These are phyloP conservation scores for Trochalopteron elliotii DNA, from an alignment of 2,113 vertebrate genomes.

Conservation along the genomic window DNA sequence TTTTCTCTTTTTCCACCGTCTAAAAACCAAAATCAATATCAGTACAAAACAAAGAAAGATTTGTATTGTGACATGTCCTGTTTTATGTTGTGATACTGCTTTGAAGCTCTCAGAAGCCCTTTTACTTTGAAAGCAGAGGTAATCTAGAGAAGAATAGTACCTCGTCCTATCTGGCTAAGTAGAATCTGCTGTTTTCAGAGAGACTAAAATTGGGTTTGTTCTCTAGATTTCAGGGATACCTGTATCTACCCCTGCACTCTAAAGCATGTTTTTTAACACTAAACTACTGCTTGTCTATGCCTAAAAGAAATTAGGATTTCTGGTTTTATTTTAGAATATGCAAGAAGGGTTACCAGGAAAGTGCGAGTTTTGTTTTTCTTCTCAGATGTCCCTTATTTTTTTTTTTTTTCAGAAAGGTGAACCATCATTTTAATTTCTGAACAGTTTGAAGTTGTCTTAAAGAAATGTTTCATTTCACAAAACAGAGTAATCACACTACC, in stretches of 20 bases:
- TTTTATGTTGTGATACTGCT: conserved; percentile 39
- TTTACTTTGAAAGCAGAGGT: conserved; percentile 46
- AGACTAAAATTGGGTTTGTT: conserved; percentile 28
- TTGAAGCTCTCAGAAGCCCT: conserved; percentile 44
- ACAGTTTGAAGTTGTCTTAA: neutral
- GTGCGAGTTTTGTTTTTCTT: neutral
- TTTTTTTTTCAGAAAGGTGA: neutral
- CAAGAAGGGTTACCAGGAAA: neutral
- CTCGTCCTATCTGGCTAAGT: neutral
- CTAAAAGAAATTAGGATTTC: neutral
- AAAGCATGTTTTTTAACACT: neutral
- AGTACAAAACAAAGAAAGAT: conserved; percentile 25
- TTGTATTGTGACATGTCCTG: conserved; percentile 38
- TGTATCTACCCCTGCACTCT: neutral
- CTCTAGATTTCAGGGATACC: neutral
- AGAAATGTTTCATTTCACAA: neutral
- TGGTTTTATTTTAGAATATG: conserved; percentile 15
- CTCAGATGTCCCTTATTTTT: neutral
- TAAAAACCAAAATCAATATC: conserved; percentile 47
- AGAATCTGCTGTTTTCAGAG: conserved; percentile 50
- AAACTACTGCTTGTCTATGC: neutral
- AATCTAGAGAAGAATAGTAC: conserved; percentile 28
- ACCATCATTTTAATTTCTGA: neutral
- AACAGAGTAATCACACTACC: neutral
- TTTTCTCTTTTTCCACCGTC: neutral